phyloP scores from a whole-genome alignment of 2,797 vertebrate genomes.

The Crenichthys baileyi region DNA sequence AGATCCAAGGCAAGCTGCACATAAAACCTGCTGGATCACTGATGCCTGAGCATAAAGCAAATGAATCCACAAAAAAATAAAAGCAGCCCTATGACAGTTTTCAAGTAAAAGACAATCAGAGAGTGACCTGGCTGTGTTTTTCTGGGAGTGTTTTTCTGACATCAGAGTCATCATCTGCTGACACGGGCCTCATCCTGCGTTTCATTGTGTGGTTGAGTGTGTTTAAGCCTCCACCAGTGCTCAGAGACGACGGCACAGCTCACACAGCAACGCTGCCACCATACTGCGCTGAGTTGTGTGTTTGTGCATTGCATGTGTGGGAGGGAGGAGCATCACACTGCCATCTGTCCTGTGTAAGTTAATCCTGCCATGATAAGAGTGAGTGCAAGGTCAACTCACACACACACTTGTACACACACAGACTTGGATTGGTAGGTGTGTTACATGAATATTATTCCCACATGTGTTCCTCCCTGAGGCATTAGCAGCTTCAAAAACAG shows the following conservation, averaged over 20 bases:
- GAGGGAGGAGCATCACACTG: slow-evolving; percentile 47
- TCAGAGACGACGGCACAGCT: slow-evolving; percentile 61
- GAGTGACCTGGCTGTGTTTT: slow-evolving; percentile 26
- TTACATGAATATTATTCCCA: slow-evolving; percentile 52
- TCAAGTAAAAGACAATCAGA: slow-evolving; percentile 30
- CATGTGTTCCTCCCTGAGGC: slow-evolving; percentile 34
- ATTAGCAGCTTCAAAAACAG: slow-evolving; percentile 10
- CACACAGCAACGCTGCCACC: slow-evolving; percentile 53
- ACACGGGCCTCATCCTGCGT: slow-evolving; percentile 29
- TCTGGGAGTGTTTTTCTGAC: slow-evolving; percentile 54
- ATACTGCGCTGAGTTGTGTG: slow-evolving; percentile 23
- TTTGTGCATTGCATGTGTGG: slow-evolving; percentile 20
- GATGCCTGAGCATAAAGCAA: neutral
- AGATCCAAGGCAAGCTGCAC: neutral
- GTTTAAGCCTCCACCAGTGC: slow-evolving; percentile 50
- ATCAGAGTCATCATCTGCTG: slow-evolving; percentile 66
- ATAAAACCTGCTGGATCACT: neutral
- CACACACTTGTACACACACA: slow-evolving; percentile 5
- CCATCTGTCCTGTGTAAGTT: slow-evolving; percentile 75
- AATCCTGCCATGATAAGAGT: slow-evolving; percentile 69
- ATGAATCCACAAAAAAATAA: slow-evolving; percentile 4
- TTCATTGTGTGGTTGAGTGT: slow-evolving; percentile 35
- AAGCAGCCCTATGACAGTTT: slow-evolving; percentile 20
- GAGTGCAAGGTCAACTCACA: slow-evolving; percentile 44
- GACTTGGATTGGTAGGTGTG: slow-evolving; percentile 32